Evolutionary conservation across 2,888 invertebrate species (phyloP), one percentile per base, ranked within the genome.

Genomic region (Agrochola circellaris): DNA sequence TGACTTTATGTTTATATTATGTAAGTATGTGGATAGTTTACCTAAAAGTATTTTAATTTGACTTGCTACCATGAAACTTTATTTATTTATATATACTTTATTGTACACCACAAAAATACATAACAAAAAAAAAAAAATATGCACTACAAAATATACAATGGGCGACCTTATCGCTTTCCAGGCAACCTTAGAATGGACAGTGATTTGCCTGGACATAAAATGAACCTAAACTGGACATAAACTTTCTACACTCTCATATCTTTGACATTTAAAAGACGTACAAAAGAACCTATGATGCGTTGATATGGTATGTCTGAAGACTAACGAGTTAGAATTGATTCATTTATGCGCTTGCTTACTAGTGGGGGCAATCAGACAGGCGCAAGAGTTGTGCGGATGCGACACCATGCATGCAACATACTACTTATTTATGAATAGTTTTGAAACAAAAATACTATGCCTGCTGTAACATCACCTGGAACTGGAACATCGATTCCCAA

Each of bases 281-380:
- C 75, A 61, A 72, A 17, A 38, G 9, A 51, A 15, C 30, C 20
- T n/a, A 34, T 84, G 73, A 79, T 74, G 45, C 74, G 67, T 51
- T 70, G 58, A 30, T n/a, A 38, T 73, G 77, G 82, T 69, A 87
- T 82, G 75, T 56, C 79, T 80, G 77, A 82, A 79, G 82, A 82
- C 83, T 88, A 87, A 91, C 88, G 87, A 90, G 84, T 88, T 88
- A 79, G 89, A 91, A 92, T 92, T 93, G 91, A 92, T 92, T 93
- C 90, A 90, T 89, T 91, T 89, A 79, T 83, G 86, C 83, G 78
- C 79, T 83, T 75, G 79, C 71, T 86, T 83, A 81, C 81, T 84
- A 79, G 78, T 48, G 13, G 38, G 77, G 78, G 64, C 71, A 83
- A 75, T 75, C 65, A 68, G 17, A 61, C 48, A 45, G 8, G 15